Evolutionary conservation across 2,797 vertebrate species (phyloP).

Genomic region (Lacerta viridis): DNA sequence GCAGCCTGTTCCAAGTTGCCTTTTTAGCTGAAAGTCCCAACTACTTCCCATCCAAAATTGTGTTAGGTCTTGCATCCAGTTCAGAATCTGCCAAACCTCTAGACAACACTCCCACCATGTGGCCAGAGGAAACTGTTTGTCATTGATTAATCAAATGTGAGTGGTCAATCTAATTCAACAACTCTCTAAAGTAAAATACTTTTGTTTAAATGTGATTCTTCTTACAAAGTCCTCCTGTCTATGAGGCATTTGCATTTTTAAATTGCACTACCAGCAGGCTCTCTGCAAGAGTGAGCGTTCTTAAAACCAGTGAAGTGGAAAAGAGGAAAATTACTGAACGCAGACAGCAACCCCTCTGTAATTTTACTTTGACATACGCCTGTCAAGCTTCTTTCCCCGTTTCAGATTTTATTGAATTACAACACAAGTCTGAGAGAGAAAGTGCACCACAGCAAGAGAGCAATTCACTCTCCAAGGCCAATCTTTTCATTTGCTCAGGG

Average conservation of each 20-base stretch:
- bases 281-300: slow-evolving; percentile 12
- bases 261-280: slow-evolving; percentile 35
- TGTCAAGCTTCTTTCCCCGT: slow-evolving; percentile 31
- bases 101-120: slow-evolving; percentile 41
- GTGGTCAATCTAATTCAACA: slow-evolving; percentile 12
- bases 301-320: slow-evolving; percentile 40
- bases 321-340: slow-evolving; percentile 39
- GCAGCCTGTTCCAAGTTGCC: neutral
- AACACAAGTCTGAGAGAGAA: slow-evolving; percentile 18
- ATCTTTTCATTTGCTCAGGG: slow-evolving; percentile 6
- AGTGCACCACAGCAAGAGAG: slow-evolving; percentile 18
- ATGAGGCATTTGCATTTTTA: slow-evolving; percentile 39
- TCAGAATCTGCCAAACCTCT: neutral
- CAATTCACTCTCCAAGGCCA: slow-evolving; percentile 17
- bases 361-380: slow-evolving; percentile 46
- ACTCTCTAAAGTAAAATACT: slow-evolving; percentile 11
- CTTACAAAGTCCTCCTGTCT: neutral
- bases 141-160: slow-evolving; percentile 11
- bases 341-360: slow-evolving; percentile 22
- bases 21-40: neutral
- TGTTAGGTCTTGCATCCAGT: neutral
- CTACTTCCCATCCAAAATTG: neutral
- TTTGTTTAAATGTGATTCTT: slow-evolving; percentile 10
- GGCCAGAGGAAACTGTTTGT: neutral
- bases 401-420: slow-evolving; percentile 39